A percentile compares a stretch with the other conserved stretches of the same genome.
Conservation (phyloP, 1,140 invertebrate species). For the Agraylea sexmaculata region DNA sequence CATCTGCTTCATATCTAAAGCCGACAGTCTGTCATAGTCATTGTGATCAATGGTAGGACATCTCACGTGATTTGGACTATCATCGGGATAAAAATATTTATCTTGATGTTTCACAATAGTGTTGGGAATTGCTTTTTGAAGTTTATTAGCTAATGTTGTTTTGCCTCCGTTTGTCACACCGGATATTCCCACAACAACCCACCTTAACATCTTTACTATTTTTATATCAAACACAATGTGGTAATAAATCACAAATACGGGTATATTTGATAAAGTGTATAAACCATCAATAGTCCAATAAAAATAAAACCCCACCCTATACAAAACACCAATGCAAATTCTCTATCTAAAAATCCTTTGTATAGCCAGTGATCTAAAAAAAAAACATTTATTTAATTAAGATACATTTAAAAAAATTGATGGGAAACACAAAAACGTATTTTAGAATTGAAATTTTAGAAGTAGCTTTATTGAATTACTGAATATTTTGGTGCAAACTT, state of each 20-base stretch:
- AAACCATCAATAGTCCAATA: conserved; percentile 49
- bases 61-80: conserved; percentile 52
- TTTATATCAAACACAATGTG: conserved; percentile 6
- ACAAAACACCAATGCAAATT: conserved; percentile 47
- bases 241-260: conserved; percentile 24
- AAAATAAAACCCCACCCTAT: conserved; percentile 49
- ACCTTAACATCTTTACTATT: conserved; percentile 32
- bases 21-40: conserved; percentile 65
- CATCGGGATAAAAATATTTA: conserved; percentile 57
- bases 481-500: conserved; percentile 16
- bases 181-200: conserved; percentile 60
- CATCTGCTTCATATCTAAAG: conserved; percentile 67
- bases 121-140: conserved; percentile 41
- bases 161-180: conserved; percentile 74
- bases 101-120: conserved; percentile 59
- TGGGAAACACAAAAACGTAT: not conserved
- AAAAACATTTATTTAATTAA: conserved; percentile 10
- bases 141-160: conserved; percentile 51
- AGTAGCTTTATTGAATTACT: conserved; percentile 27
- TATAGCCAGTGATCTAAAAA: conserved; percentile 43
- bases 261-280: conserved; percentile 49
- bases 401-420: conserved; percentile 1
- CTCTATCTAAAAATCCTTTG: conserved; percentile 46
- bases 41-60: conserved; percentile 56
- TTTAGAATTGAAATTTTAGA: not conserved